Evolutionary conservation across 2,888 invertebrate species (phyloP), one percentile per base, ranked within the genome.

Genomic region (Flexamia atlantica): DNA sequence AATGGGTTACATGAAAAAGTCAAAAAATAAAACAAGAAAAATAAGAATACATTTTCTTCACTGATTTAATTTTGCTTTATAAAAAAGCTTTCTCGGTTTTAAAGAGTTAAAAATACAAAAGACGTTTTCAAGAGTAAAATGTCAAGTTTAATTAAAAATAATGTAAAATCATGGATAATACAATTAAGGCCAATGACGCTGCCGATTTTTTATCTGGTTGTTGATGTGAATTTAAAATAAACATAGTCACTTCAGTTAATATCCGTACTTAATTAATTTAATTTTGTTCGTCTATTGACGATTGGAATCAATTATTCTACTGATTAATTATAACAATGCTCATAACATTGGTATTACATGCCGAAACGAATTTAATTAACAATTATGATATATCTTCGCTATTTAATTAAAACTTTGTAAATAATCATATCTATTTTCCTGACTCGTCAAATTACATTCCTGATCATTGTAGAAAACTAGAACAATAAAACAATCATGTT

Each of bases 291-390:
- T 64, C 17, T 36, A 40, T 40, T 70, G 70, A 36, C 20, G 70
- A 36, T 32, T 70, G 70, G 70, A 70, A 40, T 70, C 40, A 70
- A 70, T 70, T 70, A 70, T 70, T 70, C 20, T 40, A n/a, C 10
- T 40, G 40, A 36, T 70, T 68, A 68, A 68, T 32, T 70, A 70
- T 40, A 70, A 36, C 36, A 64, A 64, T 30, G 30, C 64, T 30
- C 14, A 28, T 30, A 64, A 64, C 64, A 30, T 14, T 25, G 64
- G 28, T 64, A 64, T 64, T 28, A 64, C 30, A 64, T 25, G 5
- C 30, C 64, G 30, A 17, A 64, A 28, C 64, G 28, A 64, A 64
- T 28, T 64, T 14, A 64, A 64, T 30, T 64, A 64, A 28, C 64
- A 64, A 30, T 64, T 64, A 64, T 20, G 64, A 64, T 1, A 28